Evolutionary conservation across 2,797 vertebrate genomes (phyloP).

Genomic region (Streptopelia turtur): DNA sequence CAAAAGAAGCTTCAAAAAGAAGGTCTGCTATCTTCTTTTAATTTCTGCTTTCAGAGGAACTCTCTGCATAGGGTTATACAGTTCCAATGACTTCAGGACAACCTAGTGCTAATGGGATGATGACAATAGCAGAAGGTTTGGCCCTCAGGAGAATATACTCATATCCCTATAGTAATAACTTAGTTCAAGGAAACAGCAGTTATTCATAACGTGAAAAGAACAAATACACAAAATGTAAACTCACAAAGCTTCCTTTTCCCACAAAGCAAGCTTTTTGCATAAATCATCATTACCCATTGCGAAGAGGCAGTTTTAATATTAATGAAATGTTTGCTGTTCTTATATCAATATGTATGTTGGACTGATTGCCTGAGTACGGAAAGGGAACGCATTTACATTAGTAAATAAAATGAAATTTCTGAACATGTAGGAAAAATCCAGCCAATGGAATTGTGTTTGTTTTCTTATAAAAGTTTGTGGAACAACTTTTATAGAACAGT

Average conservation of each 20-base stretch:
- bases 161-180: background rate
- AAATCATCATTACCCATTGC: constrained; percentile 22
- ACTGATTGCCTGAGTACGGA: constrained; percentile 22
- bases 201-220: constrained; percentile 34
- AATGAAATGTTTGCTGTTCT: constrained; percentile 44
- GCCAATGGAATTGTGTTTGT: constrained; percentile 36
- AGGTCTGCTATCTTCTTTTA: background rate
- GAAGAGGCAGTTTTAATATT: constrained; percentile 52
- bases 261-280: constrained; percentile 57
- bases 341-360: constrained; percentile 61
- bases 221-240: constrained; percentile 48
- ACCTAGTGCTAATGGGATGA: background rate
- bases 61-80: background rate
- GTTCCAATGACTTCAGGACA: background rate
- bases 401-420: constrained; percentile 52
- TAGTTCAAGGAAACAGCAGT: constrained; percentile 26
- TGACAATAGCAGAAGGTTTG: constrained; percentile 12
- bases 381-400: constrained; percentile 21
- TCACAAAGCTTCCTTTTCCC: constrained; percentile 51
- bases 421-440: background rate
- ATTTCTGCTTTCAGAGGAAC: background rate
- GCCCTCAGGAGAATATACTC: background rate
- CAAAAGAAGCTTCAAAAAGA: background rate
- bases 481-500: background rate
- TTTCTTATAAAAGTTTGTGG: constrained; percentile 35